Base-by-base conservation (phyloP, 1,140 invertebrate species). In the Cydia strobilella region DNA sequence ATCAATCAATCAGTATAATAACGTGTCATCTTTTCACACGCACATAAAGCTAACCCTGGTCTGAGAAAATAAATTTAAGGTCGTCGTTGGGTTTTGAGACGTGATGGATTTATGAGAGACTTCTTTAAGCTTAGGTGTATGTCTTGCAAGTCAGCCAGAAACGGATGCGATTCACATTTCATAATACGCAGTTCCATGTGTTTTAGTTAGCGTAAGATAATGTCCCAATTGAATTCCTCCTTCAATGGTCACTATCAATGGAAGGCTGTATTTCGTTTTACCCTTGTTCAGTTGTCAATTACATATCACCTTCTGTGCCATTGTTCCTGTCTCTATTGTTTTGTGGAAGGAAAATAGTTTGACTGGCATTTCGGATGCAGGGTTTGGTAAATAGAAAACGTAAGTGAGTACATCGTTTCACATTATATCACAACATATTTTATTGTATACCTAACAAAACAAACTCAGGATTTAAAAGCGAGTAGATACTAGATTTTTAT, bases 271-370 rank as follows among this genome's bases (percentile, higher is more conserved):
- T n/a, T 69, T 35, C 31, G 74, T 80, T 76, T 23, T 79, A 90
- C 86, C 88, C 86, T 88, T 79, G 86, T 90, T 83, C 74, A 31
- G 74, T 83, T 90, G 88, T 90, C 88, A 90, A 90, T 89, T 88
- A 89, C 79, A 77, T 72, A 66, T n/a, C 42, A 18, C 65, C 65
- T 69, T 69, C 7, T 69, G 25, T 1, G 65, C 6, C 35, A 35
- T 35, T 66, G 25, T 35, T 35, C 2, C 54, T 9, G 12, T 59
- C 54, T n/a, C 54, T 59, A 59, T 59, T 23, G 54, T 59, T 3
- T 23, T 59, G 5, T 23, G 54, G 54, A 59, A 23, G 54, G 54
- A 59, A 18, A 59, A 23, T 59, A 59, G 54, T 59, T 59, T 59
- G 54, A 7, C 3, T 54, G 51, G 6, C 15, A 18, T 54, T 15